Base-by-base conservation (phyloP, 2,888 invertebrate species). In the Eulithis prunata region DNA sequence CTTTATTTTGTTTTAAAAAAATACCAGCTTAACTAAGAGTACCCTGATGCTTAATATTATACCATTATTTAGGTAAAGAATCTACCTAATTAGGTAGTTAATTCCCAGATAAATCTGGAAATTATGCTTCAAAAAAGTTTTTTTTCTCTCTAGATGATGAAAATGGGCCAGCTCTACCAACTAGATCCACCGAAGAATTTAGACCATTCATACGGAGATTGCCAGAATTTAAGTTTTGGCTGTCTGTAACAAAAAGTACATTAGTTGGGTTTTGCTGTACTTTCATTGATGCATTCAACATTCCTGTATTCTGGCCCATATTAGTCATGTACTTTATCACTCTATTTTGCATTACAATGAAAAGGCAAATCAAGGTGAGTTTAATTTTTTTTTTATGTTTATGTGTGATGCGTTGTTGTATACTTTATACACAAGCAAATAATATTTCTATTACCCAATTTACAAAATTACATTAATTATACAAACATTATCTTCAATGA, bases 271-370 rank as follows among this genome's bases (percentile, higher is more conserved):
- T 98, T 83, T 91, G 96, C 75, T 99, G 98, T 93, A 99, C 99
- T 68, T 97, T 99, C 91, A 99, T 99, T 88, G 98, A 99, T 83
- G 96, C 97, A 80, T 98, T 99, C 91, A 99, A 99, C 94, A 97
- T 99, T 89, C 99, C 99, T 85, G 99, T 99, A 81, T 99, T 99
- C 93, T 99, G 99, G 99, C 99, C 99, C 68, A 99, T 99, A 82
- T 95, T 99, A 87, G 99, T 99, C 81, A 98, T 99, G 97, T 99
- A 99, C 94, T 99, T 99, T 93, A 97, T 99, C 85, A 98, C 99
- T 66, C 94, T 99, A 77, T 98, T 99, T 93, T 97, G 98, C 92
- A 97, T 99, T 85, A 99, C 99, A 66, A 99, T 99, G 99, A 99
- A 99, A 94, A 96, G 99, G 83, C 99, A 99, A 94, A 99, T 99